Conservation (phyloP, 37 sponge, comb jelly and placozoan species). For the Chondrosia reniformis region DNA sequence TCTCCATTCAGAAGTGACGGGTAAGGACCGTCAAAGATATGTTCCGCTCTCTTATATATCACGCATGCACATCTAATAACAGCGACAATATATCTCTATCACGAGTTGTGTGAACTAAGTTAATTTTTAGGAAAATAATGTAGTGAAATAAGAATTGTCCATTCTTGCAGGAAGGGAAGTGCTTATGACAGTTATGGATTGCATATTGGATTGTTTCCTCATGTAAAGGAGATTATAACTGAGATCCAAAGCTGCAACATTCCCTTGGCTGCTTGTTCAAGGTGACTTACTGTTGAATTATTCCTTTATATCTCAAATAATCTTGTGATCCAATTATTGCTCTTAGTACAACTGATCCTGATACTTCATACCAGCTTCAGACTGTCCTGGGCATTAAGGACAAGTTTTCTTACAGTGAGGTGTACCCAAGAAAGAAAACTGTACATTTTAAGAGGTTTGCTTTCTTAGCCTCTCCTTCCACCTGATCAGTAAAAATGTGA, state of each 20-base stretch:
- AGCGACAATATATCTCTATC: too few relatives aligned
- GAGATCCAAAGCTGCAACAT: conserved; percentile 37
- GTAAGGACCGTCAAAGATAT: too few relatives aligned
- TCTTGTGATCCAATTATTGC: background rate
- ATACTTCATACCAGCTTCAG: conserved; percentile 3
- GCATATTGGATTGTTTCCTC: conserved; percentile 37
- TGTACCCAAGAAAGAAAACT: background rate
- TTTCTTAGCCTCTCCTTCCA: too few relatives aligned
- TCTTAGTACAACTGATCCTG: conserved; percentile 3
- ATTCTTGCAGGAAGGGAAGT: conserved; percentile 41
- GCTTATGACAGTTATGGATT: conserved; percentile 41
- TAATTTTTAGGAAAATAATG: too few relatives aligned
- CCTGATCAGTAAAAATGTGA: too few relatives aligned
- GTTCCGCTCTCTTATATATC: too few relatives aligned
- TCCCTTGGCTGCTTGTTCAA: conserved; percentile 60
- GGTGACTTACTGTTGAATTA: conserved; percentile 1
- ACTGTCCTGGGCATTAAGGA: background rate
- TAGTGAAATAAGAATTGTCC: too few relatives aligned
- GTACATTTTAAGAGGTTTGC: background rate
- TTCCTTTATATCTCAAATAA: background rate
- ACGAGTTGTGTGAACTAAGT: too few relatives aligned
- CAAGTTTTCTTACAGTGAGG: conserved; percentile 15
- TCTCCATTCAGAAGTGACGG: conserved; percentile 67
- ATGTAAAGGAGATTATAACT: conserved; percentile 37
- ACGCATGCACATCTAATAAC: too few relatives aligned